A percentile compares a stretch with the other conserved stretches of the same genome.
Conservation (phyloP, 2,888 invertebrate species). For the Erpobdella octoculata region DNA sequence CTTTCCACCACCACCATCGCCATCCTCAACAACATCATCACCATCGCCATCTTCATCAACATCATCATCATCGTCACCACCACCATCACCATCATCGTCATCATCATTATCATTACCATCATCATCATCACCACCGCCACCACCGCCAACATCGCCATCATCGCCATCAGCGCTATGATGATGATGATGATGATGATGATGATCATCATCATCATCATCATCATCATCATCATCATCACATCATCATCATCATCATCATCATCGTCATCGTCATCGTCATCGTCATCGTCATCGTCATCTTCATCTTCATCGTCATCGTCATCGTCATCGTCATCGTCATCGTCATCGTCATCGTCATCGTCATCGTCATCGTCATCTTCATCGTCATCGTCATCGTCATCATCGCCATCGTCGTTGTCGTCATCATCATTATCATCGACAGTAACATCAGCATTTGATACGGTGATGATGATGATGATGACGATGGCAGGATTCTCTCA, state of each 20-base stretch:
- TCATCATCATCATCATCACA: no score
- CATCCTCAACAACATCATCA: no score
- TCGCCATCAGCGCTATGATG: neutral
- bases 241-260: constrained; percentile 16
- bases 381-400: constrained; percentile 17
- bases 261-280: constrained; percentile 20
- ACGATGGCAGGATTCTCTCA: no score
- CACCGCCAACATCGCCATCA: no score
- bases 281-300: constrained; percentile 14
- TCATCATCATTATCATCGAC: constrained; percentile 6
- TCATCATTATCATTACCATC: no score
- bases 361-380: constrained; percentile 24
- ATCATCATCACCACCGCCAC: no score
- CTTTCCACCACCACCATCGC: no score
- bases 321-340: constrained; percentile 22
- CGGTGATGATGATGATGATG: constrained; percentile 1
- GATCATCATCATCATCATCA: constrained; percentile 15
- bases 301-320: constrained; percentile 20
- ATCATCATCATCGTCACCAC: no score
- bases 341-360: constrained; percentile 14
- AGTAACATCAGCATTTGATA: constrained; percentile 18
- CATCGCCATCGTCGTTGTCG: neutral
- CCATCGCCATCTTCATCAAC: no score
- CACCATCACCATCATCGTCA: no score
- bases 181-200: neutral